Evolutionary conservation across 2,797 vertebrate genomes (phyloP), one percentile per base, ranked within the genome.

Genomic region (Cetoscarus ocellatus): DNA sequence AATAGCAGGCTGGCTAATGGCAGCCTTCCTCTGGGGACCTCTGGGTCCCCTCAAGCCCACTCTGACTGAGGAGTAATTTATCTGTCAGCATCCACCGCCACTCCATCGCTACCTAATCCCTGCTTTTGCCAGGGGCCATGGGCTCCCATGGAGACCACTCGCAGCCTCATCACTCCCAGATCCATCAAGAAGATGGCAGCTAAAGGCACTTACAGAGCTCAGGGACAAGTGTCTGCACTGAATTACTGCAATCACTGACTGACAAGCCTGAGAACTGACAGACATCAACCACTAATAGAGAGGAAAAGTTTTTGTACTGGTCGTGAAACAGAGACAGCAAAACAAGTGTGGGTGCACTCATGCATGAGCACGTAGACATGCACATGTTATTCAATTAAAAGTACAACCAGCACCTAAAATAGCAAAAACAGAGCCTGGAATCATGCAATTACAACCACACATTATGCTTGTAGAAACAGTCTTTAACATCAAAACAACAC

Each of bases 41-140:
- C 52, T 6, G 63, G 77, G 79, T 91, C 85, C 86, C 89, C 86
- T 92, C 81, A 61, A 73, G 90, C 81, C 72, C 87, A 82, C 84
- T 86, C 80, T 88, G 84, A 91, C 86, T 74, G 90, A 92, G 79
- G 86, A 89, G 93, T 91, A 92, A 94, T 95, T 94, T 92, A 94
- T 93, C 93, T 93, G 93, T 95, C 93, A 94, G 92, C 92, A 81
- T 89, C 87, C 84, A 73, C 85, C 77, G 82, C 82, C 73, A 57
- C 87, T 90, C 83, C 85, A 79, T 70, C 61, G 82, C 83, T 84
- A 86, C 87, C 86, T 93, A 92, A 92, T 91, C 90, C 88, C 87
- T 70, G 51, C 79, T 79, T 86, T 80, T 56, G 67, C 91, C 85
- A 54, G 89, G 79, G 90, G 90, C 87, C 62, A 38, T 14, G 0